Evolutionary conservation across 1,140 invertebrate genomes (phyloP), one percentile per base, ranked within the genome.

Genomic region (Eupristina koningsbergeri): DNA sequence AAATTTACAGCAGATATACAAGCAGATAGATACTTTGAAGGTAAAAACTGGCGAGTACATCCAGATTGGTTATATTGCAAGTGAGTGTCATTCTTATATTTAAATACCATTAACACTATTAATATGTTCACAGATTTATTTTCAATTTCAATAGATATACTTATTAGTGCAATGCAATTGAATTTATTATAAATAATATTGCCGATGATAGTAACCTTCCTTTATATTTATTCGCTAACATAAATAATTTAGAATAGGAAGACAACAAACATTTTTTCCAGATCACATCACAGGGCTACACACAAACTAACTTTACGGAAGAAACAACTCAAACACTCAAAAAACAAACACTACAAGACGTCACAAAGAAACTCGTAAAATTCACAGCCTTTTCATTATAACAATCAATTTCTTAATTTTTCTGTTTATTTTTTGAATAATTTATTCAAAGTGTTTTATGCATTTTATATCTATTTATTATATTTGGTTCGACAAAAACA

Each of bases 1-100:
- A 45, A 78, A 83, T 84, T 81, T 81, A 45, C 53, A 85, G 50
- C 75, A 93, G 94, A 93, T 90, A 94, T 93, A 92, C 94, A 93
- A 87, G 92, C 95, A 86, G 91, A 94, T 91, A 92, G 95, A 89
- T 95, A 94, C 90, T 96, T 96, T 90, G 92, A 93, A 86, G 94
- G 94, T 85, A 93, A 93, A 81, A 95, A 97, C 88, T 98, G 97
- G 97, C 96, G 95, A 90, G 95, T 98, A 58, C 97, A 98, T 93
- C 97, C 97, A 69, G 95, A 98, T 87, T 98, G 97, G 97, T 87
- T 91, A 78, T 93, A 93, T 79, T 92, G 91, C 91, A 92, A 92
- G 91, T 92, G 58, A 90, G 91, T 89, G 69, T 82, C 47, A 19
- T 9, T 8, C 26, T 50, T 26, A 45, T 36, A 53, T 58, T 58